A percentile compares a stretch with the other conserved stretches of the same genome.
phyloP scores from a whole-genome alignment of 30 jellyfish, hydroid and myxozoan genomes.

The Cassiopea andromeda region DNA sequence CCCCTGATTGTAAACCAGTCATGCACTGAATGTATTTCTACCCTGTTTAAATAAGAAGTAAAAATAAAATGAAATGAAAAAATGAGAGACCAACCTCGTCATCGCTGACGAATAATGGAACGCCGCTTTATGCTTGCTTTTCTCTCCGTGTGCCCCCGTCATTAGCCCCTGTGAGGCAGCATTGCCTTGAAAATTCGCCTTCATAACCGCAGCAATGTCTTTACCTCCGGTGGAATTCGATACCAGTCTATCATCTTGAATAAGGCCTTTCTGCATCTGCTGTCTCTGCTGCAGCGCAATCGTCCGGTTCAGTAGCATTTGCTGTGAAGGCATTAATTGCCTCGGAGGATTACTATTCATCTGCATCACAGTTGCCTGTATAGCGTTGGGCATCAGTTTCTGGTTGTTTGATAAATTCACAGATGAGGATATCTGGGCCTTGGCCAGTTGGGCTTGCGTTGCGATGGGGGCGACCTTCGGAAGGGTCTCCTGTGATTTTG shows the following conservation, averaged over 20 bases:
- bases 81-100: constrained; percentile 52
- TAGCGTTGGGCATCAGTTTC: constrained; percentile 30
- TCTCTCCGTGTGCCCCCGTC: constrained; percentile 58
- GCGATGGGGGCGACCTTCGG: constrained; percentile 38
- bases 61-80: neutral
- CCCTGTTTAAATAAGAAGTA: neutral
- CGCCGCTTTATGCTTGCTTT: constrained; percentile 62
- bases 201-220: constrained; percentile 64
- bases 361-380: constrained; percentile 69
- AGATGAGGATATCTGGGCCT: constrained; percentile 14
- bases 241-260: constrained; percentile 48
- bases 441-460: constrained; percentile 33
- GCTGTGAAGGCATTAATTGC: constrained; percentile 76
- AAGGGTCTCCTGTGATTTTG: constrained; percentile 26
- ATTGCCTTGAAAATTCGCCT: constrained; percentile 32
- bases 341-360: constrained; percentile 32
- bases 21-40: no score
- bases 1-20: no score
- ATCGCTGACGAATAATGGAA: constrained; percentile 85
- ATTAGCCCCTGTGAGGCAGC: constrained; percentile 47
- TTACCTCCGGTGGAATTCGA: constrained; percentile 54
- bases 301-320: constrained; percentile 56
- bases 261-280: constrained; percentile 29
- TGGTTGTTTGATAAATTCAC: constrained; percentile 27
- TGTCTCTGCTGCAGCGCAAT: constrained; percentile 50